phyloP scores from a whole-genome alignment of 2,797 vertebrate species.

The Capromys pilorides region DNA sequence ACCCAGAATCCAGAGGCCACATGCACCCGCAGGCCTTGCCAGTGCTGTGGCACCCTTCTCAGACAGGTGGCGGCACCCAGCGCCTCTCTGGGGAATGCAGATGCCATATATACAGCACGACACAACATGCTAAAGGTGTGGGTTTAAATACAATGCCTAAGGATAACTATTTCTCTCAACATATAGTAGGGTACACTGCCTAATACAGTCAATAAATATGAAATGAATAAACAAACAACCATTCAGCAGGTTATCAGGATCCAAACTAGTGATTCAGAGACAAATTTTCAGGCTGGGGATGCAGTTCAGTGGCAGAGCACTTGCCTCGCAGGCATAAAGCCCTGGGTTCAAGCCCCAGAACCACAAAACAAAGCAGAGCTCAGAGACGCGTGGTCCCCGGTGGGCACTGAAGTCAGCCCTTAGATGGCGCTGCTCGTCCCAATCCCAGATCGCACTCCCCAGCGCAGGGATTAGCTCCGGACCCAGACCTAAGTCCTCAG shows the following conservation, averaged over 20 bases:
- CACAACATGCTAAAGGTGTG: constrained; percentile 25
- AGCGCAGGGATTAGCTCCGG: neutral
- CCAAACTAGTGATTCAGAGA: neutral
- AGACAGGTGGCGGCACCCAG: constrained; percentile 67
- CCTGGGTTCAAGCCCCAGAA: neutral
- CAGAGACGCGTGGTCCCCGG: neutral
- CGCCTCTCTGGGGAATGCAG: constrained; percentile 31
- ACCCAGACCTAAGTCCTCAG: neutral
- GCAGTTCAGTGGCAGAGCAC: neutral
- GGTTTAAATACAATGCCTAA: constrained; percentile 62
- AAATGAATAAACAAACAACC: constrained; percentile 13
- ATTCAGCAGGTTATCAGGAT: constrained; percentile 23
- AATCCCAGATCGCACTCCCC: neutral
- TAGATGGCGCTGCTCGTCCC: neutral
- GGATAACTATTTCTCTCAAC: constrained; percentile 39
- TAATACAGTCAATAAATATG: neutral
- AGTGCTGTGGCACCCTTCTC: neutral
- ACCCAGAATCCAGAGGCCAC: neutral
- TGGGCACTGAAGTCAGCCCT: neutral
- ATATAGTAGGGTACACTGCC: neutral
- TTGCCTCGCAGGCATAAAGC: neutral
- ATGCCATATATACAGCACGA: constrained; percentile 5
- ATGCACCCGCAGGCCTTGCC: constrained; percentile 32
- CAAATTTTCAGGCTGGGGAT: neutral
- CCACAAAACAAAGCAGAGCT: neutral